These are phyloP conservation scores for Terrapene triunguis DNA, from an alignment of 2,113 vertebrate species.

Conservation along the genomic window DNA sequence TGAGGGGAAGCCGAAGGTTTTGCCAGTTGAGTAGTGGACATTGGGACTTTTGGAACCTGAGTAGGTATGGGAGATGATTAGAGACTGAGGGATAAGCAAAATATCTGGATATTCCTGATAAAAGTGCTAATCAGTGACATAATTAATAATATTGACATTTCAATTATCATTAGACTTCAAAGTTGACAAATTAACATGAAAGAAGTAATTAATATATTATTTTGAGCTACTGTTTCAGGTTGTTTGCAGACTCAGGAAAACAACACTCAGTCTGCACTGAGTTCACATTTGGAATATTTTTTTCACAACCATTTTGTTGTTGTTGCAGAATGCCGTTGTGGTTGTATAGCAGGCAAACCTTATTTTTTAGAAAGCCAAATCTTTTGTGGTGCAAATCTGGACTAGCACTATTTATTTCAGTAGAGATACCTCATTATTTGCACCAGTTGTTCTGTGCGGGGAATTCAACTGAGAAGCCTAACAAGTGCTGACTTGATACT, in stretches of 20 bases:
- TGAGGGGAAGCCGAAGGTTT: constrained; percentile 2
- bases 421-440: background rate
- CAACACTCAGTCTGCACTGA: accelerated
- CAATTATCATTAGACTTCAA: background rate
- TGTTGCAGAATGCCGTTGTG: background rate
- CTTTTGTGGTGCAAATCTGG: accelerated
- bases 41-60: background rate
- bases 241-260: background rate
- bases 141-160: background rate
- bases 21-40: background rate
- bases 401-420: accelerated
- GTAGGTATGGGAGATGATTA: background rate
- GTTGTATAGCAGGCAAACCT: background rate
- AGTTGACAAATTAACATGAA: background rate
- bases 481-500: background rate
- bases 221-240: accelerated
- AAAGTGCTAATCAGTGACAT: background rate
- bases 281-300: background rate
- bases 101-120: background rate
- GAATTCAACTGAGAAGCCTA: background rate
- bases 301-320: background rate
- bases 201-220: background rate
- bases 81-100: background rate
- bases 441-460: background rate
- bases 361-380: background rate